Evolutionary conservation across 2,888 invertebrate species (phyloP), one percentile per base, ranked within the genome.

Genomic region (Caenorhabditis auriculariae): DNA sequence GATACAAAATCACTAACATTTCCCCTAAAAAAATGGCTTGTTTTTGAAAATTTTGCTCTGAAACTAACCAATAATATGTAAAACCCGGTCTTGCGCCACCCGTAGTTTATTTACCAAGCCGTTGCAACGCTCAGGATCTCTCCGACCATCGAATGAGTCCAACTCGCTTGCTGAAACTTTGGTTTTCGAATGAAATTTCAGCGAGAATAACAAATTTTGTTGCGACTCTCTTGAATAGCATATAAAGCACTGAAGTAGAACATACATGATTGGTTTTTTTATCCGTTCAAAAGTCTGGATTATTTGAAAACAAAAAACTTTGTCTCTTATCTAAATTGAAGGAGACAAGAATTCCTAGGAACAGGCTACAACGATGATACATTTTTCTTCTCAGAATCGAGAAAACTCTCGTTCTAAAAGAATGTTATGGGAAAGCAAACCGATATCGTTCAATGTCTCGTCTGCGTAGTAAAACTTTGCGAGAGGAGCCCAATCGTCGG

Each of bases 91-190:
- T 86, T 93, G 95, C 71, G 92, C 92, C 82, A 91, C 91, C 53
- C 96, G 87, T 74, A 98, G 86, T 82, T 93, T 91, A 83, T 91
- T 93, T 76, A 98, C 96, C 78, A 98, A 87, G 23, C 89, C 88
- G 54, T 94, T 91, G 83, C 96, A 98, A 82, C 96, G 85, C 82
- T 94, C 94, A 0, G 95, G 96, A 82, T 98, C 96, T 80, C 95
- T 47, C 44, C 95, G 87, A n/a, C 96, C 96, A 85, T 98, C 96
- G 84, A 98, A 98, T 77, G 94, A 94, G 85, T 98, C 96, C 84
- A 98, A 84, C 84, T 98, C 96, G 67, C 91, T 60, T n/a, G 73
- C 67, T 66, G 67, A 47, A 66, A 58, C 4, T n/a, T n/a, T n/a
- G n/a, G n/a, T n/a, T n/a, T n/a, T n/a, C n/a, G n/a, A n/a, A n/a